Percentiles rank a stretch among this genome's conserved stretches.
These are phyloP conservation scores for Basileuterus tristriatus DNA, from an alignment of 2,797 vertebrate genomes.

Conservation along the genomic window DNA sequence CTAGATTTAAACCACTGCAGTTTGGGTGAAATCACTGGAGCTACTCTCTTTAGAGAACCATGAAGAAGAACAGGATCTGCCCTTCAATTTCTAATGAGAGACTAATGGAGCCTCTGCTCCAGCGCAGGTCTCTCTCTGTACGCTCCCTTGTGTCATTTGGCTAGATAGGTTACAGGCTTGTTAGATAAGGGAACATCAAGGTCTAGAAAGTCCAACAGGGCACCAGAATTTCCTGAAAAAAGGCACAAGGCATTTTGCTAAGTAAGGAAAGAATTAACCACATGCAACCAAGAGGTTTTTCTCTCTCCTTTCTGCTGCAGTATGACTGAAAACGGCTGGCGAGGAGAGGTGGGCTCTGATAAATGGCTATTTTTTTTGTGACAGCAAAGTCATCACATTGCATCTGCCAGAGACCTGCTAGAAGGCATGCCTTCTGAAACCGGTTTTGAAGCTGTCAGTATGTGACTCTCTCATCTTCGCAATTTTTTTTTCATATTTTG, in stretches of 20 bases:
- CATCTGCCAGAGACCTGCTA: neutral
- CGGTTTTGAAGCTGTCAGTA: neutral
- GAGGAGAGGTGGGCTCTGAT: neutral
- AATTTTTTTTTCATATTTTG: neutral
- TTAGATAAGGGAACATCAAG: neutral
- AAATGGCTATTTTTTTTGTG: neutral
- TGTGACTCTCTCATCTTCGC: neutral
- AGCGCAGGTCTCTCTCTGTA: neutral
- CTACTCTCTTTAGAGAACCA: neutral
- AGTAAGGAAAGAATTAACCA: neutral
- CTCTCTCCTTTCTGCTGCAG: neutral
- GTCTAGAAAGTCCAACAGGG: neutral
- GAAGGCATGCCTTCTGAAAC: neutral
- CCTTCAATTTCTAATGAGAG: neutral
- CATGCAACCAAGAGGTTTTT: neutral
- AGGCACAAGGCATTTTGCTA: neutral
- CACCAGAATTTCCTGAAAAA: neutral
- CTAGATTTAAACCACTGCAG: conserved; percentile 8
- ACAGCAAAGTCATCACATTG: neutral
- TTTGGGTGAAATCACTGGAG: neutral
- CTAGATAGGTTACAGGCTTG: neutral
- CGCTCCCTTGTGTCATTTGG: neutral
- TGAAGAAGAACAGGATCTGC: neutral
- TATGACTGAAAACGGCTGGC: neutral
- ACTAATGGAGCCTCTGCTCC: neutral